Evolutionary conservation across 2,888 invertebrate species (phyloP), one percentile per base, ranked within the genome.

Genomic region (Oscheius myriophilus): DNA sequence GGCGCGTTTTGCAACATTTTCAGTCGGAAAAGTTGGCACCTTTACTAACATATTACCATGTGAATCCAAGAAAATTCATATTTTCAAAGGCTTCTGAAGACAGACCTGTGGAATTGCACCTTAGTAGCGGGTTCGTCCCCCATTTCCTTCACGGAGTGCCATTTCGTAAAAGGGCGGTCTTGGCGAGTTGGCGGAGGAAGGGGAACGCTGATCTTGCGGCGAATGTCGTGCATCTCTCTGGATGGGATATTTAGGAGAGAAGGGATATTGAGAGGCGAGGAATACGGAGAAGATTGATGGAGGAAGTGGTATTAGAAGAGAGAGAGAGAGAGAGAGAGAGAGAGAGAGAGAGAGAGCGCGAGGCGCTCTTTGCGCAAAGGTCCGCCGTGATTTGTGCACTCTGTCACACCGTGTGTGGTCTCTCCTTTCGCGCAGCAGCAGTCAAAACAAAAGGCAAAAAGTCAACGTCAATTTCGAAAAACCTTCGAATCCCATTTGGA

Each of bases 131-230:
- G 66, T 49, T 66, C 66, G 42, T 66, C 66, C 45, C 66, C 77
- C 73, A 75, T 74, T 52, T 80, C 75, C n/a, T 70, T 70, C 18
- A 80, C 73, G 6, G 78, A 78, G 21, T 72, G 54, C 79, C 79
- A 80, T 67, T 80, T 80, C 59, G 75, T 77, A 14, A 79, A 73
- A 45, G 74, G 69, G 18, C 71, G 70, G 2, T 68, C 72, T 14
- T n/a, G n/a, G 71, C 9, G 62, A 6, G 66, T 23, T 9, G 71
- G 63, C 54, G 68, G 69, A 26, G 66, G 73, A 11, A 76, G 75
- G 21, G 79, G 79, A 9, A 73, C 73, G 53, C 74, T 74, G 73
- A 78, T 80, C 70, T 80, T 80, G 11, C 79, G 73, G 55, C 76
- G 77, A 39, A 79, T 70, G 69, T 79, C 76, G 73, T 75, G 73